Evolutionary conservation across 2,888 invertebrate genomes (phyloP), one percentile per base, ranked within the genome.

Genomic region (Cyclophora punctaria): DNA sequence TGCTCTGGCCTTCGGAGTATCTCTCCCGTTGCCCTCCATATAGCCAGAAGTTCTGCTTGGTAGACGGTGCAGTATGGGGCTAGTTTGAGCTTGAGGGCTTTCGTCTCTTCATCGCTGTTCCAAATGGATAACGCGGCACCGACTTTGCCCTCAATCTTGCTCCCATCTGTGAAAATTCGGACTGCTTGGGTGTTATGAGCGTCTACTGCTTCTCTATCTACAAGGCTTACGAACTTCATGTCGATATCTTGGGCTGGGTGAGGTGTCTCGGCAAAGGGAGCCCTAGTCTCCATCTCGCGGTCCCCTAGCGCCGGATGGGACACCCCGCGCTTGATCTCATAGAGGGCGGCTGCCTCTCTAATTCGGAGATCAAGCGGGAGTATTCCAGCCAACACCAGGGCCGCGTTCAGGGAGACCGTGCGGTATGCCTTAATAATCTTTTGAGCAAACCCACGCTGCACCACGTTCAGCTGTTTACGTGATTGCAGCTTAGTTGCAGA

Each of bases 321-420:
- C 4, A 45, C n/a, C n/a, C 60, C 59, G 34, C 47, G 58, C 48
- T 46, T 62, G 2, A 48, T 51, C 47, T 54, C 56, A 35, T 60
- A 63, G 5, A 61, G 44, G 5, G 3, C 5, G 5, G 56, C 55
- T 7, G 48, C 52, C 41, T 66, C 63, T 1, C 37, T 45, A 4
- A 59, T 45, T 0, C 60, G 37, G 1, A 62, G 50, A 50, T 59
- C 59, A 0, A 62, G 50, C 5, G 62, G 59, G 3, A 61, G 56
- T n/a, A 62, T 34, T 45, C 58, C 58, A 1, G 58, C 50, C 5
- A 60, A 48, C 3, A 54, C 5, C n/a, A 59, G 46, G 0, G 57
- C 58, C 5, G 61, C 50, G 46, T 56, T 50, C 3, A 41, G 41
- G 5, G 47, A 47, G 42, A 47, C 47, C n/a, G 44, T 46, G 5